These are phyloP conservation scores for Numida meleagris DNA, from an alignment of 2,113 vertebrate genomes.

Conservation along the genomic window DNA sequence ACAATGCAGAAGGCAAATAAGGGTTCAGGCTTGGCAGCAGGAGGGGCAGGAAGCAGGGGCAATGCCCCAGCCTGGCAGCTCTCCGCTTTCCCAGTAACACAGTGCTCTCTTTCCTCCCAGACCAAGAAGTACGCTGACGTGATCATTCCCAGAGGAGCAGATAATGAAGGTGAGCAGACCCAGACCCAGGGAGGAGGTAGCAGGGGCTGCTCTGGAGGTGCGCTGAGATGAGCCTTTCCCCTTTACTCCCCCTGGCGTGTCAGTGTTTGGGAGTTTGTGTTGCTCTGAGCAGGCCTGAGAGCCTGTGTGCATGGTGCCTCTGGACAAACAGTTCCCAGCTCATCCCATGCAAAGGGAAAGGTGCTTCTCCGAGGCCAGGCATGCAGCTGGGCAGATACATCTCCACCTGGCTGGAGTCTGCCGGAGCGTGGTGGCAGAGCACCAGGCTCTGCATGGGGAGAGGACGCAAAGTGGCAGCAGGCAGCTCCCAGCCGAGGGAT, in stretches of 20 bases:
- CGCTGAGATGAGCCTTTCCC: background rate
- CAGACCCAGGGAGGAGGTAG: background rate
- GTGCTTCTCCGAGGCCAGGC: background rate
- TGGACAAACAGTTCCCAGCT: background rate
- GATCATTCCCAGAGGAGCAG: conserved; percentile 95
- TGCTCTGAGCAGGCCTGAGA: background rate
- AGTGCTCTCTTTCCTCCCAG: conserved; percentile 69
- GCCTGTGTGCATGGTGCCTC: background rate
- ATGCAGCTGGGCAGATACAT: background rate
- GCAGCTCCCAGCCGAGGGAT: background rate
- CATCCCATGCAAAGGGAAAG: background rate
- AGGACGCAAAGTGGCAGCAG: fast-evolving
- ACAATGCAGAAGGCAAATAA: background rate
- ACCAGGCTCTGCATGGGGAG: background rate
- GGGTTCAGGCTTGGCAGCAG: background rate
- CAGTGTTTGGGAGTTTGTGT: background rate
- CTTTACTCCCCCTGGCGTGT: background rate
- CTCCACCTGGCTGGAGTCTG: background rate
- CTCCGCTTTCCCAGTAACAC: background rate
- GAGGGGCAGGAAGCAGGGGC: background rate
- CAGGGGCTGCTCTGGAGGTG: background rate
- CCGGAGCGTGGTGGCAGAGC: background rate
- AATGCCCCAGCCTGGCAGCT: background rate
- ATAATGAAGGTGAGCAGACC: conserved; percentile 90
- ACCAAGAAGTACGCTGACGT: conserved; percentile 99